Base-by-base conservation (phyloP, 2,888 invertebrate species). In the Oscheius sp. region DNA sequence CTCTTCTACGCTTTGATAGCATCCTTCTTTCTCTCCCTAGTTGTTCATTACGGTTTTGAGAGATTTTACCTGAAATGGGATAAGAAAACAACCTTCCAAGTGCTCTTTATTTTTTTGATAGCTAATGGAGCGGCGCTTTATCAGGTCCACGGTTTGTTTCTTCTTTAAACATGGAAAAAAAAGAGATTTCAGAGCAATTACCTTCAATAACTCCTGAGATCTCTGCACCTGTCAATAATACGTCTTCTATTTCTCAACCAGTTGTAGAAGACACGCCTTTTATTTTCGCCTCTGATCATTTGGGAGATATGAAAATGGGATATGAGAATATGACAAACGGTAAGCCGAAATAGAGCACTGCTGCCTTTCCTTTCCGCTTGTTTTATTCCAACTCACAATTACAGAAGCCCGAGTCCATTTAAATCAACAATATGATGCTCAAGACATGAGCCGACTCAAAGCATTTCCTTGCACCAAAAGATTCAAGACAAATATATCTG, bases 251-350 rank as follows among this genome's bases (percentile, higher is more conserved):
- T 35, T 35, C 35, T 9, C 5, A 35, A 35, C n/a, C n/a, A n/a
- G n/a, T n/a, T n/a, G n/a, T n/a, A n/a, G n/a, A n/a, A n/a, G n/a
- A n/a, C n/a, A n/a, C n/a, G n/a, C 49, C 49, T 27, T 29, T 58
- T n/a, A 29, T 29, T 13, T 61, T 23, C 43, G 29, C 58, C 5
- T 58, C 58, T 13, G 58, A 58, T 35, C n/a, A 58, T 58, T 25
- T 29, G 9, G 27, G 2, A 9, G 16, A 23, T 18, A 35, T 25
- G 18, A 12, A 13, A 21, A 29, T 58, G 58, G 58, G 58, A 12
- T 58, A 58, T 27, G 58, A 58, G 27, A 58, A 58, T 18, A 58
- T 29, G 35, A 58, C 58, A 23, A 29, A 25, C 1, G 27, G 58
- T 29, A 58, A 9, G 9, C 3, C 3, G 35, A 35, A 35, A n/a